phyloP scores from a whole-genome alignment of 2,888 invertebrate species.

The Steinernema carpocapsae region DNA sequence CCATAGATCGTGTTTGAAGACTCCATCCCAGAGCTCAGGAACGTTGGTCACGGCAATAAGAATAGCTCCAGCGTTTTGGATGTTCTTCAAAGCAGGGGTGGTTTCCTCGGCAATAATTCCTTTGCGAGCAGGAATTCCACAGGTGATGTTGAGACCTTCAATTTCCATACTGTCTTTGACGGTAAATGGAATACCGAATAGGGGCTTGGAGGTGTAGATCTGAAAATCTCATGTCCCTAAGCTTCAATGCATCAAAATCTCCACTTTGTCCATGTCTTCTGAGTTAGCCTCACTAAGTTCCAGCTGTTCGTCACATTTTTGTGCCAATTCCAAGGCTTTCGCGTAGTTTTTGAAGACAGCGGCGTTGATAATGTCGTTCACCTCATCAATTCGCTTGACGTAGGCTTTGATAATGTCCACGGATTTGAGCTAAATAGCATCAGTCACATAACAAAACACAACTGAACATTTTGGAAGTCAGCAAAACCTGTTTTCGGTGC shows the following conservation, averaged over 20 bases:
- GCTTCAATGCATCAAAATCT: too few species aligned
- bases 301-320: slow-evolving; percentile 44
- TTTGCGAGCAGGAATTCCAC: neutral
- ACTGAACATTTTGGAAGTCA: too few species aligned
- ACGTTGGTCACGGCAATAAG: neutral
- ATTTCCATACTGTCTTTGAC: slow-evolving; percentile 60
- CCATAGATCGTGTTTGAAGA: slow-evolving; percentile 78
- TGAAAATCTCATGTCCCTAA: neutral
- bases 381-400: slow-evolving; percentile 59
- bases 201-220: slow-evolving; percentile 42
- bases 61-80: neutral
- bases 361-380: slow-evolving; percentile 62
- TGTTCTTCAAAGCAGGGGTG: neutral
- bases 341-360: slow-evolving; percentile 59
- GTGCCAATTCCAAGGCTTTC: slow-evolving; percentile 49
- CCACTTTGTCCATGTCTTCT: slow-evolving; percentile 27
- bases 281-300: slow-evolving; percentile 7
- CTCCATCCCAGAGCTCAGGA: neutral
- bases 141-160: slow-evolving; percentile 37
- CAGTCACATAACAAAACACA: too few species aligned
- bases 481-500: neutral
- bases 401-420: slow-evolving; percentile 57
- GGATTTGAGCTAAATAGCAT: slow-evolving; percentile 48
- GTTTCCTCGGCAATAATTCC: neutral
- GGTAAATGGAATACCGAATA: slow-evolving; percentile 59